Percentiles rank a stretch among this genome's conserved stretches.
Conservation (phyloP, 2,888 invertebrate genomes). For the Acleris holmiana region DNA sequence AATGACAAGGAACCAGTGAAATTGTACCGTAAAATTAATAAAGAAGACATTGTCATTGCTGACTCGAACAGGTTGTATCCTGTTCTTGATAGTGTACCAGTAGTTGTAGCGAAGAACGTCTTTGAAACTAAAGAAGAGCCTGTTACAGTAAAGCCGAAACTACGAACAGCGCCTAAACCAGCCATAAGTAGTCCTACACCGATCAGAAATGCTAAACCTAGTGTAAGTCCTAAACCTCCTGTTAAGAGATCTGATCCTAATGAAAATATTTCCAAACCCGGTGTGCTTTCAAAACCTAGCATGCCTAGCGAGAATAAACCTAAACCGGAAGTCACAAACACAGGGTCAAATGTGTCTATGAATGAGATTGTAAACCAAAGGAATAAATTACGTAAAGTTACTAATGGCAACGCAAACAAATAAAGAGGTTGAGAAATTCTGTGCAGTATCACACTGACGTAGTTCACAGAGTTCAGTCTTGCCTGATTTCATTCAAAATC, state of each 20-base stretch:
- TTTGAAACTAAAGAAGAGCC: too few species aligned
- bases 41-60: slow-evolving; percentile 65
- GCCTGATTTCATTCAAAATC: too few species aligned
- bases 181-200: too few species aligned
- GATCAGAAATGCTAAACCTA: slow-evolving; percentile 2
- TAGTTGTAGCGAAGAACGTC: too few species aligned
- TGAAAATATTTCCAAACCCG: background rate
- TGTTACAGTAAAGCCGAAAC: too few species aligned
- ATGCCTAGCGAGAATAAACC: slow-evolving; percentile 45
- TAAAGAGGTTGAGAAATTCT: background rate
- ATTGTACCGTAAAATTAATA: slow-evolving; percentile 61
- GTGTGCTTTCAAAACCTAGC: background rate
- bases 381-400: slow-evolving; percentile 41
- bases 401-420: slow-evolving; percentile 40
- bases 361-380: slow-evolving; percentile 69
- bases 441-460: background rate
- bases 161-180: too few species aligned
- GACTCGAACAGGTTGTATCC: background rate
- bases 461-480: too few species aligned
- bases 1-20: slow-evolving; percentile 48
- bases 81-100: too few species aligned
- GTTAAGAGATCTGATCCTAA: slow-evolving; percentile 14
- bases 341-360: slow-evolving; percentile 85
- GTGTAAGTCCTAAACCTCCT: slow-evolving; percentile 15
- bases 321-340: slow-evolving; percentile 82